Base-by-base conservation (phyloP, 1,140 invertebrate genomes). In the Penaeus vannamei region DNA sequence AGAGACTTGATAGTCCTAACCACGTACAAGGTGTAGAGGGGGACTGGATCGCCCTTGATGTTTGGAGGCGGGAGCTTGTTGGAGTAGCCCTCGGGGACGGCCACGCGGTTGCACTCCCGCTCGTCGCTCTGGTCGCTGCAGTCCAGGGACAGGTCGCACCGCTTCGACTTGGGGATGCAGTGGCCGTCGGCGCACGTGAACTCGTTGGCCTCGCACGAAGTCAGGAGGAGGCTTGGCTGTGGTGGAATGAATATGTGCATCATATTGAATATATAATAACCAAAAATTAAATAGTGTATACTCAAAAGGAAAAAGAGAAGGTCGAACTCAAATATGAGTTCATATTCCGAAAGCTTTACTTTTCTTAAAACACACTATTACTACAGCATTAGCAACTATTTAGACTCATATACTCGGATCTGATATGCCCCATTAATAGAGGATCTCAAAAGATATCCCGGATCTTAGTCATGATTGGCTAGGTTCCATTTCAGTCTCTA, bases 81-180 rank as follows among this genome's bases (percentile, higher is more conserved):
- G 22, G 82, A 77, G 87, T 89, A 89, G 4, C 87, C 87, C 2
- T 10, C 2, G 23, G 87, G 87, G 1, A 89, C 53, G 20, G 36
- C 7, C 17, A 82, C 66, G 10, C 84, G 66, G 4, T 72, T 77
- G 59, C 87, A 89, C 53, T 89, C 46, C 87, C 76, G 61, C 81
- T 89, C 87, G 59, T 89, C 87, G 42, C 87, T 89, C 60, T 84
- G 66, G 59, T 89, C 87, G 0, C 5, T 29, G 26, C 87, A 89
- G 66, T 89, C 87, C 42, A 77, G 22, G 3, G n/a, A 76, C 66
- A 89, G 69, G 82, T 89, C 82, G 17, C 87, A 89, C 29, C 87
- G 80, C 29, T 32, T 26, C 3, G n/a, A 53, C 82, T 84, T 89
- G 12, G 29, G 36, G 87, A 89, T 84, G 59, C 87, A 89, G 53